phyloP scores from a whole-genome alignment of 2,113 vertebrate species.

The Peromyscus californicus region DNA sequence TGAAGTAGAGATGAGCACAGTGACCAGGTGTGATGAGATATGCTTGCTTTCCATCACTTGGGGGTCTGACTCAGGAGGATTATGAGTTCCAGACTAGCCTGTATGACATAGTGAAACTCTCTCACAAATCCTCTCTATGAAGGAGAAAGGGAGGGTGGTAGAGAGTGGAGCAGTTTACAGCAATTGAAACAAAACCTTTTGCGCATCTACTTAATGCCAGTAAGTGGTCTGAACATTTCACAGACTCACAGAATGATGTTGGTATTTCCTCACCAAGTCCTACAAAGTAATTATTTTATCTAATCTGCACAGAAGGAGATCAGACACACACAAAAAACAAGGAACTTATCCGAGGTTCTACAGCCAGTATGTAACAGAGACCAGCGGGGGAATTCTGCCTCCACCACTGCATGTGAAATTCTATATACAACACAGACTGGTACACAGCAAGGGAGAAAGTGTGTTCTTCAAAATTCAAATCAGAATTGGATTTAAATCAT shows the following conservation, averaged over 20 bases:
- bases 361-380: neutral
- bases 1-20: neutral
- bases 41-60: too few species aligned
- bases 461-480: neutral
- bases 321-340: neutral
- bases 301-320: neutral
- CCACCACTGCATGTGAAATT: neutral
- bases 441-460: neutral
- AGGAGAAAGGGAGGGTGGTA: neutral
- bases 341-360: neutral
- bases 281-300: neutral
- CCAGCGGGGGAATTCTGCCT: neutral
- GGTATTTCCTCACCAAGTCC: neutral
- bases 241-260: neutral
- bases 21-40: neutral
- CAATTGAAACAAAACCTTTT: neutral
- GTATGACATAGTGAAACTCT: neutral
- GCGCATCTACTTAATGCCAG: neutral
- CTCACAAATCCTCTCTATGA: neutral
- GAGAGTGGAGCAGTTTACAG: neutral
- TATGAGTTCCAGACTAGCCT: neutral
- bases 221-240: neutral
- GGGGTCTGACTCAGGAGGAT: neutral
- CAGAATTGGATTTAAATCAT: neutral
- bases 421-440: neutral